Conservation (phyloP, 2,888 invertebrate species). For the Hypselothyrea guttata region DNA sequence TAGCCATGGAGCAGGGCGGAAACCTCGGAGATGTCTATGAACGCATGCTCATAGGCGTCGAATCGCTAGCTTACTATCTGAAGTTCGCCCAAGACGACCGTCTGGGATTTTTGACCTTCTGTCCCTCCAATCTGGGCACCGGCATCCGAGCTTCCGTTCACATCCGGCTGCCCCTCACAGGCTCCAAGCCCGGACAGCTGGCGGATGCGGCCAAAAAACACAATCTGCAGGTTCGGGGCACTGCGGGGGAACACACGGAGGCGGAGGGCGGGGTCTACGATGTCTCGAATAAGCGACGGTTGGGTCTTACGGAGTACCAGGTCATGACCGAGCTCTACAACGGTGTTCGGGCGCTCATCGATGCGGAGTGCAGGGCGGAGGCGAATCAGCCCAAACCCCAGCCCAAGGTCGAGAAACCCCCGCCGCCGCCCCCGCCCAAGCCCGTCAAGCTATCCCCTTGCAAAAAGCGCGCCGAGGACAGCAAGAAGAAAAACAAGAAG, state of each 20-base stretch:
- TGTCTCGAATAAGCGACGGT: slow-evolving; percentile 97
- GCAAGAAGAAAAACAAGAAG: no score
- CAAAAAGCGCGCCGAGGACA: no score
- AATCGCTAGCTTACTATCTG: slow-evolving; percentile 94
- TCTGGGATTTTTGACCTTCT: slow-evolving; percentile 98
- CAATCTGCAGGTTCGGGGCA: slow-evolving; percentile 94
- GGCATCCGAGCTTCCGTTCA: slow-evolving; percentile 98
- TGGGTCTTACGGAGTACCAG: slow-evolving; percentile 97
- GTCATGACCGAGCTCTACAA: slow-evolving; percentile 96
- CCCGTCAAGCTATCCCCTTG: no score
- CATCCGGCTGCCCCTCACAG: slow-evolving; percentile 96
- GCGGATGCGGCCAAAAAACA: slow-evolving; percentile 94
- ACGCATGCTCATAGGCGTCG: slow-evolving; percentile 93
- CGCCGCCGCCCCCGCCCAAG: background rate
- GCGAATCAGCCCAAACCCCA: background rate
- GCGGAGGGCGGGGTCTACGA: slow-evolving; percentile 97
- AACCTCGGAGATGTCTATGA: slow-evolving; percentile 95
- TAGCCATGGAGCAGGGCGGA: slow-evolving; percentile 99
- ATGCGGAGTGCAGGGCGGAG: slow-evolving; percentile 86
- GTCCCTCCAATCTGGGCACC: slow-evolving; percentile 98
- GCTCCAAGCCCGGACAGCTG: slow-evolving; percentile 91
- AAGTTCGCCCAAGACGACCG: slow-evolving; percentile 96
- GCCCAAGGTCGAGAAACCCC: background rate
- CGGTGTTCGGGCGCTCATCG: slow-evolving; percentile 96
- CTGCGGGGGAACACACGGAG: slow-evolving; percentile 96